Evolutionary conservation across 2,113 vertebrate genomes (phyloP).

Genomic region (Potamarius usumacintae): DNA sequence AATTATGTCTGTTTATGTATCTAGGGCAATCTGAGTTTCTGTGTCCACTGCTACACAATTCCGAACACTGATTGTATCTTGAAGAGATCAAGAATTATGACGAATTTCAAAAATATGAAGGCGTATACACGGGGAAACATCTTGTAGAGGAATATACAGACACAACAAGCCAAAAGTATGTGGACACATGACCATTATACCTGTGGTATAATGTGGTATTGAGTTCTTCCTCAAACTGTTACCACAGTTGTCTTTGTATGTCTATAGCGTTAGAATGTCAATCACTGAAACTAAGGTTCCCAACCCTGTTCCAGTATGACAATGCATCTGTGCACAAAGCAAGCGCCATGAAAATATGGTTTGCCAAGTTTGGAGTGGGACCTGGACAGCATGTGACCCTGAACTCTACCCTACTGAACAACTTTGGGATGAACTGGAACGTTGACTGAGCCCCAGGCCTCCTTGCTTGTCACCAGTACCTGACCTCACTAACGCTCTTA

Average conservation of each 20-base stretch:
- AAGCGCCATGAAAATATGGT: no score
- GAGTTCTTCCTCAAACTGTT: background rate
- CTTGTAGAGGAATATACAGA: background rate
- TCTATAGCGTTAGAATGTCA: background rate
- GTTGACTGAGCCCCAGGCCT: background rate
- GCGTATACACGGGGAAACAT: background rate
- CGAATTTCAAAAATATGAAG: background rate
- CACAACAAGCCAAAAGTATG: background rate
- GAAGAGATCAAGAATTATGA: background rate
- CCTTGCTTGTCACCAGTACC: background rate
- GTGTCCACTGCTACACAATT: slow-evolving; percentile 2
- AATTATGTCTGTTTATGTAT: background rate
- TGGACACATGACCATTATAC: background rate
- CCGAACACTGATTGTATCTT: background rate
- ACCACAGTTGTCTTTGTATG: background rate
- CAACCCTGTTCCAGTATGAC: background rate
- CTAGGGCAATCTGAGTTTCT: slow-evolving; percentile 8
- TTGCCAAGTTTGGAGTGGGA: no score
- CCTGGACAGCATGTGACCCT: no score
- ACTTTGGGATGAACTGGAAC: background rate
- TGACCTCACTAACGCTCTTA: background rate
- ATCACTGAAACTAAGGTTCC: background rate
- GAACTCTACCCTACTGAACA: background rate
- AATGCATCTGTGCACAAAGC: no score
- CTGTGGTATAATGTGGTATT: background rate